Percentiles rank a stretch among this genome's conserved stretches.
phyloP scores from a whole-genome alignment of 2,797 vertebrate genomes.

The Notolabrus celidotus region DNA sequence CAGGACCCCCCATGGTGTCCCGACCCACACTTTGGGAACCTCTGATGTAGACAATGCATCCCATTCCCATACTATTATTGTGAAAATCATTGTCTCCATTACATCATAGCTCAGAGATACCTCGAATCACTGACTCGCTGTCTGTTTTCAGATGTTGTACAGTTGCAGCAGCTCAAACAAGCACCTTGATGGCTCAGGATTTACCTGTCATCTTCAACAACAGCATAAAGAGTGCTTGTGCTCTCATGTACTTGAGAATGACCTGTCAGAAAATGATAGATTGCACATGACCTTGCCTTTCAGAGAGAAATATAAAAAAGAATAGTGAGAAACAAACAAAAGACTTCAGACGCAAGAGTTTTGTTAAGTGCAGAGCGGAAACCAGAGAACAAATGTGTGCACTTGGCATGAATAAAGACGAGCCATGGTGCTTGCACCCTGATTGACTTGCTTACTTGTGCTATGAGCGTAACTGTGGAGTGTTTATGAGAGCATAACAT shows the following conservation, averaged over 20 bases:
- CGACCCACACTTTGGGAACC: no score
- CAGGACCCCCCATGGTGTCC: no score
- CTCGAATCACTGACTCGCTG: not conserved
- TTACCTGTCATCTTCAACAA: conserved; percentile 33
- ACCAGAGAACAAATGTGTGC: conserved; percentile 27
- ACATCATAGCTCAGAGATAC: not conserved
- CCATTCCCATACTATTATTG: not conserved
- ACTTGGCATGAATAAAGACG: conserved; percentile 38
- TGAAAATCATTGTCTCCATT: not conserved
- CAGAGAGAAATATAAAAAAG: conserved; percentile 14
- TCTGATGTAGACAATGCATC: no score
- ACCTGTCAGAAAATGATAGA: conserved; percentile 40
- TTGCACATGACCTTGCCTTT: conserved; percentile 14
- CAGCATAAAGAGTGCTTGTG: conserved; percentile 11
- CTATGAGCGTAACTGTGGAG: not conserved
- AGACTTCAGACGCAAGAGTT: conserved; percentile 21
- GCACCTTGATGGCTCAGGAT: conserved; percentile 35
- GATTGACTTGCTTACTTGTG: conserved; percentile 25
- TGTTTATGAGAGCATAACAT: conserved; percentile 5
- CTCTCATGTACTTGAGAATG: conserved; percentile 28
- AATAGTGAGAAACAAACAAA: conserved; percentile 31
- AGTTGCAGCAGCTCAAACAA: conserved; percentile 15
- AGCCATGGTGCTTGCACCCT: not conserved
- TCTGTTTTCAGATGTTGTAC: conserved; percentile 13
- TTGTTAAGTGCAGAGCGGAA: conserved; percentile 11